Evolutionary conservation across 2,888 invertebrate species (phyloP).

Genomic region (Drosophila cognata): DNA sequence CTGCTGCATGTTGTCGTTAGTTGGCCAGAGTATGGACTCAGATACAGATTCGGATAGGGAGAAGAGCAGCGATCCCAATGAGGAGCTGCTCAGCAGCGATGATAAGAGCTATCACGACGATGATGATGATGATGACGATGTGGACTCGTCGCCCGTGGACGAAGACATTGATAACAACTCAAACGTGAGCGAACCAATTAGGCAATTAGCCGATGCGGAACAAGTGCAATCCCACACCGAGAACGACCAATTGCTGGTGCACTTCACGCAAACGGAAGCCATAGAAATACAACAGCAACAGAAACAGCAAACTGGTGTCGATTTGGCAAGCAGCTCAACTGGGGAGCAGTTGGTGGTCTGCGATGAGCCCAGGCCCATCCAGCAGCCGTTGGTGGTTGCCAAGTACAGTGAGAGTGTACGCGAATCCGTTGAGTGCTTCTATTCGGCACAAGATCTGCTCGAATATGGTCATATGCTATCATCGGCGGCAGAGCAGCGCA

Average conservation of each 20-base stretch:
- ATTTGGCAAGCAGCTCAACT: slow-evolving; percentile 17
- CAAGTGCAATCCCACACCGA: slow-evolving; percentile 25
- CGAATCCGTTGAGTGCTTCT: slow-evolving; percentile 78
- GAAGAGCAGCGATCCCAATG: slow-evolving; percentile 74
- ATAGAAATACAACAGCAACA: slow-evolving; percentile 24
- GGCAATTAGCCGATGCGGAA: slow-evolving; percentile 29
- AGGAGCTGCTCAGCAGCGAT: slow-evolving; percentile 69
- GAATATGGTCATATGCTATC: slow-evolving; percentile 75
- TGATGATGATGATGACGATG: slow-evolving; percentile 15
- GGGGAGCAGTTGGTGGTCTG: slow-evolving; percentile 13
- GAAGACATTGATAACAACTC: slow-evolving; percentile 19
- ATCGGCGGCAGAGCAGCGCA: slow-evolving; percentile 65
- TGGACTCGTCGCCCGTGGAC: slow-evolving; percentile 37
- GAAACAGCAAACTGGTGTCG: slow-evolving; percentile 50
- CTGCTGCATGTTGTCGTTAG: slow-evolving; percentile 5
- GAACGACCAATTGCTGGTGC: slow-evolving; percentile 22
- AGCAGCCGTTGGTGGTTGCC: slow-evolving; percentile 7
- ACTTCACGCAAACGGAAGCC: slow-evolving; percentile 62
- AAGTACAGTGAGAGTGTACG: slow-evolving; percentile 60
- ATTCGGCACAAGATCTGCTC: slow-evolving; percentile 79
- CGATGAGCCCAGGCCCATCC: not conserved
- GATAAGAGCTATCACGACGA: slow-evolving; percentile 68
- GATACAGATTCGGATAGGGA: slow-evolving; percentile 65
- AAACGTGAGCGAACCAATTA: slow-evolving; percentile 27
- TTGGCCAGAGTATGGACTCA: slow-evolving; percentile 45